Base-by-base conservation (phyloP, 2,797 vertebrate genomes). In the Erpetoichthys calabaricus region DNA sequence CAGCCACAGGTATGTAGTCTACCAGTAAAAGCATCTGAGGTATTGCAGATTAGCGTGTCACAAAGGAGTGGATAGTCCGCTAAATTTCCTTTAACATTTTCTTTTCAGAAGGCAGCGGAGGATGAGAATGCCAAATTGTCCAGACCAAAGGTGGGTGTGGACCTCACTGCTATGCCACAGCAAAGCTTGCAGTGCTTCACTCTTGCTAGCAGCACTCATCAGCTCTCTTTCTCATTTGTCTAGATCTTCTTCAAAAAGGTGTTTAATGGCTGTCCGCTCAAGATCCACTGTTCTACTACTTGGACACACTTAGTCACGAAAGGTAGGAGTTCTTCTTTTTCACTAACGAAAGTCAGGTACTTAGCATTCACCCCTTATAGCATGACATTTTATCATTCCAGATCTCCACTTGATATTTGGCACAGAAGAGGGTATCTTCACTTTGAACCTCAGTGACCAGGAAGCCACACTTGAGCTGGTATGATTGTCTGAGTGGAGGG, bases 391-490 rank as follows among this genome's bases (percentile, higher is more conserved):
- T 56, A 56, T 7, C 56, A 42, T 62, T 42, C 52, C 64, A 95
- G 92, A 91, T 58, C 81, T 83, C 41, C 86, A 91, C 61, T 72
- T 95, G 62, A 88, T 95, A 64, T 77, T 95, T 60, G 91, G 86
- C 2, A 85, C 91, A 0, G 90, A 94, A 51, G 88, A 94, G 59
- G 92, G 91, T 1, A 91, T 94, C 66, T 95, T 90, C 71, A 90
- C 83, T 53, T 65, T 95, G 62, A 95, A 91, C 73, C 79, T 88
- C 44, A 84, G 72, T 8, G 75, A 90, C 9, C 56, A 79, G 0
- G 90, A 93, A 56, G 82, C 88, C 59, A 90, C 87, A 0, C 78
- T 95, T 71, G 92, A 95, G 63, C 85, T 92, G 88, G 91, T 95
- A 72, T 70, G 76, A 53, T 0, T 1, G 42, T 25, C 25, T 25